These are phyloP conservation scores for Diprion similis DNA, from an alignment of 1,140 invertebrate genomes.

Conservation along the genomic window DNA sequence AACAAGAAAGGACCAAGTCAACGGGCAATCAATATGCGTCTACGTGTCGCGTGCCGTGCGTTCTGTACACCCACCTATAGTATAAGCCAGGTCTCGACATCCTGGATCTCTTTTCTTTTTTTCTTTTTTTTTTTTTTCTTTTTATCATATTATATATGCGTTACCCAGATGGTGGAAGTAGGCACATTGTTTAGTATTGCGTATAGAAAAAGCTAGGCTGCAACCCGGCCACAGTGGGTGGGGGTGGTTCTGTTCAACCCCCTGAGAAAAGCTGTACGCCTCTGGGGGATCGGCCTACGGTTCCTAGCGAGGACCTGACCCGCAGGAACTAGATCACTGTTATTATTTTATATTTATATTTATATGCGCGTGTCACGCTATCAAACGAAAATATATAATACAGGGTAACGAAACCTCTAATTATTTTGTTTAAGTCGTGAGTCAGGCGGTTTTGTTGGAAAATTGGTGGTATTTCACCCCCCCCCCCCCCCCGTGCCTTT, in stretches of 20 bases:
- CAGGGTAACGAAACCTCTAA: neutral
- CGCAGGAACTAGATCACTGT: neutral
- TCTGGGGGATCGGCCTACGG: too few species aligned
- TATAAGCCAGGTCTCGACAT: neutral
- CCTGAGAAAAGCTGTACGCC: too few species aligned
- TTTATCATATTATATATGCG: too few species aligned
- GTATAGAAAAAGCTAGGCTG: too few species aligned
- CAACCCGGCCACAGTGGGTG: too few species aligned
- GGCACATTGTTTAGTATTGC: too few species aligned
- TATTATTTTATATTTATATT: slow-evolving; percentile 7
- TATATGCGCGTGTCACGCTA: neutral
- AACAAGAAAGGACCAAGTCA: slow-evolving; percentile 43
- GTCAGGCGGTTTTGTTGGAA: neutral
- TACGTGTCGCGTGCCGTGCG: slow-evolving; percentile 32
- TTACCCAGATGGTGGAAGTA: too few species aligned
- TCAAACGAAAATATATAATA: neutral
- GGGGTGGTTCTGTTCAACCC: too few species aligned
- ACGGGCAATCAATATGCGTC: slow-evolving; percentile 44
- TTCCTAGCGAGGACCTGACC: too few species aligned
- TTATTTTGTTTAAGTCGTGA: slow-evolving; percentile 2
- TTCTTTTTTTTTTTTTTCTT: neutral
- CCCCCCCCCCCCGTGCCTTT: too few species aligned
- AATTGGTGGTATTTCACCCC: neutral
- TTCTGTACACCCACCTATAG: neutral
- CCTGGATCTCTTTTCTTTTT: slow-evolving; percentile 1